Evolutionary conservation across 1,140 invertebrate species (phyloP).

Genomic region (Metopolophium dirhodum): DNA sequence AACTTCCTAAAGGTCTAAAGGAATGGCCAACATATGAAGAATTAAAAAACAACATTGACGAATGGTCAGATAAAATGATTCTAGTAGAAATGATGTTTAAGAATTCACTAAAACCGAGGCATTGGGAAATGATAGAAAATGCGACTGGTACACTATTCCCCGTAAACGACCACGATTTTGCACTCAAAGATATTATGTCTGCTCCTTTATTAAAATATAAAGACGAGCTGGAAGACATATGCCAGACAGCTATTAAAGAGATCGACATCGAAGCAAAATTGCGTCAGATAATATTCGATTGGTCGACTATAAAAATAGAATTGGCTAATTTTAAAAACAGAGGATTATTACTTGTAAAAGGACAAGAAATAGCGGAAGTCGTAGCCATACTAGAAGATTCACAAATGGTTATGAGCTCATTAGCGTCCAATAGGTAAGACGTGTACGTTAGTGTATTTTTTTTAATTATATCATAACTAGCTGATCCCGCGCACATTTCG

Average conservation of each 20-base stretch:
- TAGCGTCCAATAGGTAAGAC: conserved; percentile 83
- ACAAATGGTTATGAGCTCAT: conserved; percentile 90
- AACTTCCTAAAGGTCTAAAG: conserved; percentile 86
- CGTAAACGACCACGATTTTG: conserved; percentile 90
- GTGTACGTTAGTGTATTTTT: too few species aligned
- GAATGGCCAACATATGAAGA: conserved; percentile 97
- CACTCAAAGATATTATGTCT: conserved; percentile 92
- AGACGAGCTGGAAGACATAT: conserved; percentile 98
- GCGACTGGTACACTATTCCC: conserved; percentile 88
- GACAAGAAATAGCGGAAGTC: conserved; percentile 93
- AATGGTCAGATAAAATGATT: conserved; percentile 97
- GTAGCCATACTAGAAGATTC: conserved; percentile 94
- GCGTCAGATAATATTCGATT: conserved; percentile 92
- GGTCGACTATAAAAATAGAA: conserved; percentile 89
- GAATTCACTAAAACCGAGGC: conserved; percentile 95
- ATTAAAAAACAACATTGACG: conserved; percentile 94
- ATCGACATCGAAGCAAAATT: conserved; percentile 97
- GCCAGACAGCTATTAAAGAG: conserved; percentile 97
- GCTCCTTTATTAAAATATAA: conserved; percentile 90
- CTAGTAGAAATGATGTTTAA: conserved; percentile 95
- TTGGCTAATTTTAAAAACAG: conserved; percentile 95
- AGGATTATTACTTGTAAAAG: conserved; percentile 88
- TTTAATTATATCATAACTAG: too few species aligned
- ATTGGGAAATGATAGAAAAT: conserved; percentile 95
- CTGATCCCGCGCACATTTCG: too few species aligned